Percentiles rank a stretch among this genome's conserved stretches.
These are phyloP conservation scores for Sminthurinus aureus DNA, from an alignment of 2,888 invertebrate species.

Conservation along the genomic window DNA sequence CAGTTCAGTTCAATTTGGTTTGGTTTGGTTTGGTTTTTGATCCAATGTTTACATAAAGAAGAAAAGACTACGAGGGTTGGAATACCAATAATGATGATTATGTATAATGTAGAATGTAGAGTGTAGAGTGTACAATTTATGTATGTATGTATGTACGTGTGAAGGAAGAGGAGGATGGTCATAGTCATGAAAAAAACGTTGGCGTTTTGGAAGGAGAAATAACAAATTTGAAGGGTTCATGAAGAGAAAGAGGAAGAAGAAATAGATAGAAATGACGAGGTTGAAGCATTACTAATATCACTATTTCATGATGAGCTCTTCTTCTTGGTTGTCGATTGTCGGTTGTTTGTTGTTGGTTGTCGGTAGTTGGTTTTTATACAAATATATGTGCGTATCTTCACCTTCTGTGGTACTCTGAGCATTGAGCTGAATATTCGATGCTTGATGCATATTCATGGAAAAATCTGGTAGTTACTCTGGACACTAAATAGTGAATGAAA, in stretches of 20 bases:
- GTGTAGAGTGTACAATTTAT: not conserved
- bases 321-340: too few relatives aligned
- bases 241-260: slow-evolving; percentile 6
- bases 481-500: too few relatives aligned
- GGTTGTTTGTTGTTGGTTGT: too few relatives aligned
- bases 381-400: too few relatives aligned
- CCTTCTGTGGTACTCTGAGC: too few relatives aligned
- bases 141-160: not conserved
- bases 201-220: slow-evolving; percentile 29
- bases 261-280: not conserved
- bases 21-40: not conserved
- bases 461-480: too few relatives aligned
- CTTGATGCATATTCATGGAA: too few relatives aligned
- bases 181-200: slow-evolving; percentile 31
- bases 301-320: too few relatives aligned
- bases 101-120: too few relatives aligned
- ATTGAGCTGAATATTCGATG: too few relatives aligned
- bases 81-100: slow-evolving; percentile 13
- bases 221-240: slow-evolving; percentile 32
- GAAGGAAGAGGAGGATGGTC: not conserved
- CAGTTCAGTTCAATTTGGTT: not conserved
- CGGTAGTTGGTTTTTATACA: too few relatives aligned
- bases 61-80: not conserved
- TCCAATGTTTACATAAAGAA: not conserved
- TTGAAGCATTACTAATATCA: too few relatives aligned